A percentile compares a stretch with the other conserved stretches of the same genome.
These are phyloP conservation scores for Hyperopisus bebe DNA, from an alignment of 2,113 vertebrate species.

Conservation along the genomic window DNA sequence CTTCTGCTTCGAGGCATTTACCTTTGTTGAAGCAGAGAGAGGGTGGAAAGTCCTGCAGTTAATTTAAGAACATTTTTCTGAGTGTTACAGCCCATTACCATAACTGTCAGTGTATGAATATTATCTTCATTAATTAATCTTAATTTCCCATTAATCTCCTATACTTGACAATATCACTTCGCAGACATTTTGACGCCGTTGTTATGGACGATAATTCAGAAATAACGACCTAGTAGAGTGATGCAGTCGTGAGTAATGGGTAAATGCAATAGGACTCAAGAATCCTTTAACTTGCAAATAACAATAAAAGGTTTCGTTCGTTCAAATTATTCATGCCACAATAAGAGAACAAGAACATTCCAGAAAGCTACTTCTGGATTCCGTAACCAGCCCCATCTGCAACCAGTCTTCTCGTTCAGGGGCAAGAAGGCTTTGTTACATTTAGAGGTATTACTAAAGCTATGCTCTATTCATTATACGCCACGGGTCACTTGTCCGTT, in stretches of 20 bases:
- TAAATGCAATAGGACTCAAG: neutral
- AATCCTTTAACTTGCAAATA: neutral
- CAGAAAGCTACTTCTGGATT: neutral
- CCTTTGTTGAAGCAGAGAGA: neutral
- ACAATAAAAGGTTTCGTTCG: neutral
- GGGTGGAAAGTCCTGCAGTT: neutral
- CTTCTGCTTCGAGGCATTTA: neutral
- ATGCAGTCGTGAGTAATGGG: neutral
- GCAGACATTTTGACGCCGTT: neutral
- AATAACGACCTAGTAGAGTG: neutral
- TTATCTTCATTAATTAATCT: slow-evolving; percentile 16
- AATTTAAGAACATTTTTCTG: slow-evolving; percentile 5
- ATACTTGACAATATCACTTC: neutral
- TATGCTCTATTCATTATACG: neutral
- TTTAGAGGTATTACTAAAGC: neutral
- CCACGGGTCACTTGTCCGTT: neutral
- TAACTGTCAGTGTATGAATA: slow-evolving; percentile 8
- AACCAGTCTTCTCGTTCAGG: neutral
- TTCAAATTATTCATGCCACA: neutral
- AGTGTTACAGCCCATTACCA: slow-evolving; percentile 6
- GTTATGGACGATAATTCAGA: neutral
- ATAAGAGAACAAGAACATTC: neutral
- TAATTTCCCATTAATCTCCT: slow-evolving; percentile 10
- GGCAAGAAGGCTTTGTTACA: neutral
- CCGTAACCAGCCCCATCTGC: neutral